phyloP scores from a whole-genome alignment of 2,888 invertebrate species.

The Chrysina gloriosa region DNA sequence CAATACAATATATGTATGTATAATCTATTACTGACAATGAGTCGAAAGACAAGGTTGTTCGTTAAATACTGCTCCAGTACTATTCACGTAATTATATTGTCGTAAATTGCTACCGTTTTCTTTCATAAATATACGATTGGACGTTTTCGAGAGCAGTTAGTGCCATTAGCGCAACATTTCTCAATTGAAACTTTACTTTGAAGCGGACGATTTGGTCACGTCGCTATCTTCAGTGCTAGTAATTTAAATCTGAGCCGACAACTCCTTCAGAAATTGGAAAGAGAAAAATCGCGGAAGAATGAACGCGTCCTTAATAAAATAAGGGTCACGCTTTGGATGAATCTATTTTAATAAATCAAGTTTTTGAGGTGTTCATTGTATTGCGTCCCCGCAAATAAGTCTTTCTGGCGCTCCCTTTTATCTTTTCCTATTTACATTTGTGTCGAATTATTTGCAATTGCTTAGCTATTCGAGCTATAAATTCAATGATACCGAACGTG shows the following conservation, averaged over 20 bases:
- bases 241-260: conserved; percentile 19
- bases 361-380: too few species aligned
- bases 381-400: too few species aligned
- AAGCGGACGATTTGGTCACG: background rate
- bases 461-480: too few species aligned
- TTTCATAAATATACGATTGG: background rate
- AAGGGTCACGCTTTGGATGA: too few species aligned
- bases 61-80: background rate
- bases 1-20: background rate
- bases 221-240: background rate
- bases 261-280: too few species aligned
- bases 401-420: too few species aligned
- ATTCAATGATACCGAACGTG: too few species aligned
- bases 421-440: too few species aligned
- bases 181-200: background rate
- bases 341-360: too few species aligned
- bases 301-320: too few species aligned
- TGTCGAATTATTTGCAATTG: too few species aligned
- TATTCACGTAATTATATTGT: background rate
- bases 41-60: background rate
- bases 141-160: background rate
- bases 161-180: background rate
- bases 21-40: background rate
- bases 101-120: background rate
- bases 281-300: too few species aligned